phyloP scores from a whole-genome alignment of 2,888 invertebrate genomes.

The Erebia palarica region DNA sequence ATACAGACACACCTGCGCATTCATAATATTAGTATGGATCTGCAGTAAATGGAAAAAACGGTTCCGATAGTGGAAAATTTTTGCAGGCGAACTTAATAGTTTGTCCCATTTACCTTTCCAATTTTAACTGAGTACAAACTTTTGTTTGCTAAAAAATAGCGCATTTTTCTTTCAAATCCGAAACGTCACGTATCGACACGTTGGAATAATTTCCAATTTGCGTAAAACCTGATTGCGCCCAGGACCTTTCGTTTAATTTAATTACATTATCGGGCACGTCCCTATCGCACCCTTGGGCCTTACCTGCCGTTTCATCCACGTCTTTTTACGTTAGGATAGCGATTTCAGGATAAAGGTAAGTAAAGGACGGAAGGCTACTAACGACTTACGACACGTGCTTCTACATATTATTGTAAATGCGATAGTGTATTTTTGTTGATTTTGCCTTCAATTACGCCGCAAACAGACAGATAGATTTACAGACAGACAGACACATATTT shows the following conservation, averaged over 20 bases:
- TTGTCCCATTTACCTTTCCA: not conserved
- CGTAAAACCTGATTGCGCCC: conserved; percentile 19
- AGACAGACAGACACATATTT: too few species aligned
- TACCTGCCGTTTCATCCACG: conserved; percentile 18
- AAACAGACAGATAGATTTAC: too few species aligned
- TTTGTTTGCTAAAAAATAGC: not conserved
- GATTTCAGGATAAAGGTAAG: conserved; percentile 1
- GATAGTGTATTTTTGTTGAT: too few species aligned
- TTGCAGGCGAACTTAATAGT: too few species aligned
- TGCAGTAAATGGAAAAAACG: too few species aligned
- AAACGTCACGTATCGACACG: conserved; percentile 6
- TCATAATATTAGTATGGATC: too few species aligned
- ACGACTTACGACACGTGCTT: conserved; percentile 10
- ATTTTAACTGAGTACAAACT: not conserved
- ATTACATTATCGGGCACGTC: conserved; percentile 26
- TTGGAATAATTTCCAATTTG: conserved; percentile 17
- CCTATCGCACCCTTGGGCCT: conserved; percentile 8
- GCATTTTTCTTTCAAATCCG: not conserved
- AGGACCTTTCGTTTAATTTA: conserved; percentile 22
- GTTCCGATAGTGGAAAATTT: too few species aligned
- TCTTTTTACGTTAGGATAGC: conserved; percentile 21
- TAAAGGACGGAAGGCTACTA: not conserved
- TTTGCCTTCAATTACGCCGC: too few species aligned
- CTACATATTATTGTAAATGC: not conserved
- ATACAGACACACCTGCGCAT: too few species aligned